Evolutionary conservation across 2,113 vertebrate genomes (phyloP).

Genomic region (Mugil cephalus): DNA sequence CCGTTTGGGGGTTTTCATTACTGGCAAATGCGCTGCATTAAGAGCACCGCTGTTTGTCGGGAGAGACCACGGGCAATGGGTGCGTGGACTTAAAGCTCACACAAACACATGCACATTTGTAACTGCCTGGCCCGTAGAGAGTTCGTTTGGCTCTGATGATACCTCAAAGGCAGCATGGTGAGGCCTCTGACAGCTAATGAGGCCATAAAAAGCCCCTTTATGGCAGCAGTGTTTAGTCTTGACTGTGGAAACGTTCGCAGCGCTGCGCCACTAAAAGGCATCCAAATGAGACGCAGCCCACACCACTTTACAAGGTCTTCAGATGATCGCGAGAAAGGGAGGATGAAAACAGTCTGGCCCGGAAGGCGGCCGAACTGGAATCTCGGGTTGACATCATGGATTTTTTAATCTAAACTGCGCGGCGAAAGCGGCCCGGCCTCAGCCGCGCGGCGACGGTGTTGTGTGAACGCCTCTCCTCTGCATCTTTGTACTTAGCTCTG

Average conservation of each 20-base stretch:
- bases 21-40: constrained; percentile 70
- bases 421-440: background rate
- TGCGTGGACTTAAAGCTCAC: constrained; percentile 56
- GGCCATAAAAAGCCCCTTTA: constrained; percentile 79
- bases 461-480: constrained; percentile 21
- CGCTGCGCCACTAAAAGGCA: constrained; percentile 67
- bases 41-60: constrained; percentile 61
- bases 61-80: constrained; percentile 71
- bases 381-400: constrained; percentile 15
- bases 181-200: constrained; percentile 81
- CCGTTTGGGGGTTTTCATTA: constrained; percentile 76
- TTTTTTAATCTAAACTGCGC: constrained; percentile 29
- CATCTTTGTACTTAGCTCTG: constrained; percentile 78
- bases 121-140: constrained; percentile 59
- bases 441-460: background rate
- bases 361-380: constrained; percentile 29
- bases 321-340: constrained; percentile 47
- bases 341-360: constrained; percentile 44
- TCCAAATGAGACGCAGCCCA: constrained; percentile 62
- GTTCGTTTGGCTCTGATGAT: constrained; percentile 73
- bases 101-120: constrained; percentile 33
- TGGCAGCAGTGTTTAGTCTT: constrained; percentile 77
- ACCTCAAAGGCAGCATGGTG: constrained; percentile 73
- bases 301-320: constrained; percentile 65
- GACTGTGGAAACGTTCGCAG: constrained; percentile 76